Conservation (phyloP, 2,797 vertebrate species). For the Gymnopithys bicolor region DNA sequence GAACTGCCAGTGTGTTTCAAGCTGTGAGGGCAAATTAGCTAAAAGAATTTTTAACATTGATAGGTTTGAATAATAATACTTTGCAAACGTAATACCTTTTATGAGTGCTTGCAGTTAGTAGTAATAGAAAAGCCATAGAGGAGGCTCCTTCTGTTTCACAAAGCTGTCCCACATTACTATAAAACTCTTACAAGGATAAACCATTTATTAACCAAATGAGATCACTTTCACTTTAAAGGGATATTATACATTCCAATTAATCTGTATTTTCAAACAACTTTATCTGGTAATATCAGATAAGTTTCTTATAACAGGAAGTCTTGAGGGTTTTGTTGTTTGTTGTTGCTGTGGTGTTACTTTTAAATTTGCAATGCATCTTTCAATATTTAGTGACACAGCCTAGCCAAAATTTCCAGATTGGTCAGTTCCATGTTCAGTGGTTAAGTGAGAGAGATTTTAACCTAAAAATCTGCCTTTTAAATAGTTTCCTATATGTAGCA, state of each 20-base stretch:
- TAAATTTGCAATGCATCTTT: not conserved
- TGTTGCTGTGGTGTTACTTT: not conserved
- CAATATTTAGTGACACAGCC: not conserved
- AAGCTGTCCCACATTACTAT: not conserved
- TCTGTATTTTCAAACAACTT: slow-evolving; percentile 7
- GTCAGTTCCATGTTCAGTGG: not conserved
- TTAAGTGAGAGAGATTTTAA: not conserved
- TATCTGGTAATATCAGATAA: not conserved
- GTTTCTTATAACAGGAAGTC: not conserved
- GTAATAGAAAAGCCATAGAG: not conserved
- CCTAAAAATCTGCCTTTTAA: not conserved
- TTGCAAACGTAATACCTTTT: slow-evolving; percentile 27
- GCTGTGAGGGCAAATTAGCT: slow-evolving; percentile 38
- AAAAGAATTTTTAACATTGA: slow-evolving; percentile 28
- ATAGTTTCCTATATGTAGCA: not conserved
- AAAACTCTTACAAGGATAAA: slow-evolving; percentile 1
- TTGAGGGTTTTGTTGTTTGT: not conserved
- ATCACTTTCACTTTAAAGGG: slow-evolving; percentile 24
- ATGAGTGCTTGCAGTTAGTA: not conserved
- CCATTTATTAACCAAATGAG: not conserved
- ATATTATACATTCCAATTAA: not conserved
- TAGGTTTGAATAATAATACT: slow-evolving; percentile 38
- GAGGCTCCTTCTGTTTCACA: slow-evolving; percentile 7
- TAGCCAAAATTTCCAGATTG: not conserved
- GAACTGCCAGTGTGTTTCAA: slow-evolving; percentile 24